Evolutionary conservation across 2,888 invertebrate species (phyloP).

Genomic region (Dicranocentrus wangi): DNA sequence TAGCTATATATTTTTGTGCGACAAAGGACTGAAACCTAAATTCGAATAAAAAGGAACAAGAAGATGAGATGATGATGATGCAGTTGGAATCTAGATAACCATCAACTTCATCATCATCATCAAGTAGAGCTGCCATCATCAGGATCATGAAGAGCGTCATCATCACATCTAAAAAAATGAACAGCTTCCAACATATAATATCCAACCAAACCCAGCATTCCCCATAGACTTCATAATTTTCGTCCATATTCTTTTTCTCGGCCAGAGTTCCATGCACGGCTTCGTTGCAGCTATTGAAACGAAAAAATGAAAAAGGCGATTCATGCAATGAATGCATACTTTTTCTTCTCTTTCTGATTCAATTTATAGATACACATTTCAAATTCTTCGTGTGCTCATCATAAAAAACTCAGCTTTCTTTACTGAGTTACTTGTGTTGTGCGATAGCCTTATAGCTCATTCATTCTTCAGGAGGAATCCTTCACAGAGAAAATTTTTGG

Average conservation of each 20-base stretch:
- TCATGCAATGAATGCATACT: constrained; percentile 32
- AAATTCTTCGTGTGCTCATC: background rate
- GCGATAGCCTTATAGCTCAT: background rate
- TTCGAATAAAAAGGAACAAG: no score
- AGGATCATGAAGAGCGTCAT: constrained; percentile 28
- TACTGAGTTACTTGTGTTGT: background rate
- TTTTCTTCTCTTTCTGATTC: constrained; percentile 23
- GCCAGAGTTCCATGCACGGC: constrained; percentile 23
- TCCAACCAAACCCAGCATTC: constrained; percentile 1
- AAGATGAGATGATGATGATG: constrained; percentile 2
- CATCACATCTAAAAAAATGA: constrained; percentile 45
- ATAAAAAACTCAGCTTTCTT: background rate
- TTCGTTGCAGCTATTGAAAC: background rate
- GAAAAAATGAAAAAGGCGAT: constrained; percentile 19
- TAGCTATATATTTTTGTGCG: no score
- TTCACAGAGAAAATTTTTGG: constrained; percentile 20
- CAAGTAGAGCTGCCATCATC: constrained; percentile 33
- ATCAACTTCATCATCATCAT: constrained; percentile 25
- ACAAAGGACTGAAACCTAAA: no score
- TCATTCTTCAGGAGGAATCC: background rate
- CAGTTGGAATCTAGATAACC: constrained; percentile 28
- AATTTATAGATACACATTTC: constrained; percentile 43
- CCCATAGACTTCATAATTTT: constrained; percentile 24
- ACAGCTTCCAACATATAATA: constrained; percentile 1
- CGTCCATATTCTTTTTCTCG: constrained; percentile 46